Evolutionary conservation across 2,113 vertebrate genomes (phyloP).

Genomic region (Anguilla japonica): DNA sequence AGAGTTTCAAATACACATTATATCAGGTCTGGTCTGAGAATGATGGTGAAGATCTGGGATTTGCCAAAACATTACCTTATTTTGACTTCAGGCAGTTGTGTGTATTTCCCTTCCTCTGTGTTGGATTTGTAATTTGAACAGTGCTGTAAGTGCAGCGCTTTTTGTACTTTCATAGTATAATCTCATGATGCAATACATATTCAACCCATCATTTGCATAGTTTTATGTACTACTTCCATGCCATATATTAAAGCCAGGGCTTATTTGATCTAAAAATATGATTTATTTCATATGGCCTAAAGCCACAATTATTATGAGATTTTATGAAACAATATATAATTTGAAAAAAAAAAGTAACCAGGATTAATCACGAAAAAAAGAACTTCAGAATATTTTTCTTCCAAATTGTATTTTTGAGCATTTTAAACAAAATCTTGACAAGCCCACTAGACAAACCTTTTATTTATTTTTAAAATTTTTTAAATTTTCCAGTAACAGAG

Average conservation of each 20-base stretch:
- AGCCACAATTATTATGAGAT: constrained; percentile 38
- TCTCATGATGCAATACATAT: constrained; percentile 23
- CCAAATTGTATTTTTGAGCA: neutral
- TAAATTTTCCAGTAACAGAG: neutral
- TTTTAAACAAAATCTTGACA: neutral
- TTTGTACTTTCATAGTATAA: neutral
- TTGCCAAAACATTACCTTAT: too few relatives aligned
- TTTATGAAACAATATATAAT: constrained; percentile 16
- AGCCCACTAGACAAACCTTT: neutral
- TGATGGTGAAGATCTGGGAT: too few relatives aligned
- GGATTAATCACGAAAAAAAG: constrained; percentile 14
- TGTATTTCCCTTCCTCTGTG: too few relatives aligned
- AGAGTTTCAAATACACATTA: too few relatives aligned
- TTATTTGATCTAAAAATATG: constrained; percentile 22
- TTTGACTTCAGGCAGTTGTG: too few relatives aligned
- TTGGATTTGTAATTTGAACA: neutral
- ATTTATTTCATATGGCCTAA: constrained; percentile 47
- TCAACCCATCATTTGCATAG: constrained; percentile 19
- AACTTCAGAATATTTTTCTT: neutral
- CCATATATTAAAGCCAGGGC: constrained; percentile 24
- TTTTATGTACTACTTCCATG: constrained; percentile 21
- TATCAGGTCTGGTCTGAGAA: too few relatives aligned
- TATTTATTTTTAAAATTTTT: neutral
- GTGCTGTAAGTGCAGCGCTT: neutral
- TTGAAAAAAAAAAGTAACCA: constrained; percentile 4